Conservation (phyloP, 2,797 vertebrate species). For the Etheostoma perlongum region DNA sequence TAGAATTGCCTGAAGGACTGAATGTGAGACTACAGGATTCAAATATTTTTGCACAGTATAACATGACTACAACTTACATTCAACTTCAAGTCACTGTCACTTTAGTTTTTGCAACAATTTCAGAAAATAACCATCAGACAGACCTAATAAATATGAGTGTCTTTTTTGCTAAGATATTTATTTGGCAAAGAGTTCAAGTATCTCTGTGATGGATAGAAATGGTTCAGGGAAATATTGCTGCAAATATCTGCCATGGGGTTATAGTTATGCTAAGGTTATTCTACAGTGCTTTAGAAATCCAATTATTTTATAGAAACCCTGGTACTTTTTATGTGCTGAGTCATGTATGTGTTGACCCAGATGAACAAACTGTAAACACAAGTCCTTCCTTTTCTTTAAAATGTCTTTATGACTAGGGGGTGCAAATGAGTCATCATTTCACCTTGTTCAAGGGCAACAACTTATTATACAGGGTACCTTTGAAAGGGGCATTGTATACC, state of each 20-base stretch:
- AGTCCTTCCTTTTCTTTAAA: not conserved
- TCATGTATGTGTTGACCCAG: not conserved
- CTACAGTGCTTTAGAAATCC: not conserved
- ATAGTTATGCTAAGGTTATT: not conserved
- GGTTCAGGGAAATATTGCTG: not conserved
- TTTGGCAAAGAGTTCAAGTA: not conserved
- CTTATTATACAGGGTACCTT: conserved; percentile 41
- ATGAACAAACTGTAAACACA: not conserved
- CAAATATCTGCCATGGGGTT: not conserved
- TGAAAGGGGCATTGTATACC: conserved; percentile 34
- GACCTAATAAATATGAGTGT: not conserved
- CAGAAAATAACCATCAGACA: not conserved
- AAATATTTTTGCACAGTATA: not conserved
- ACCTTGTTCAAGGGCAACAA: conserved; percentile 48
- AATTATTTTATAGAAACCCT: not conserved
- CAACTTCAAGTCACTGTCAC: not conserved
- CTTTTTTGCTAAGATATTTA: not conserved
- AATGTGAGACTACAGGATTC: not conserved
- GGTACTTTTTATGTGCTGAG: not conserved
- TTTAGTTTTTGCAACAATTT: conserved; percentile 2
- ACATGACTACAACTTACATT: not conserved
- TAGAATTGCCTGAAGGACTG: not conserved
- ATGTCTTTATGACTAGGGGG: not conserved
- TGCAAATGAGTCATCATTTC: conserved; percentile 18
- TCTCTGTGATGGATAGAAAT: not conserved